Conservation (phyloP, 35 echinoderm and acorn worm genomes). For the Ophioderma brevispina region DNA sequence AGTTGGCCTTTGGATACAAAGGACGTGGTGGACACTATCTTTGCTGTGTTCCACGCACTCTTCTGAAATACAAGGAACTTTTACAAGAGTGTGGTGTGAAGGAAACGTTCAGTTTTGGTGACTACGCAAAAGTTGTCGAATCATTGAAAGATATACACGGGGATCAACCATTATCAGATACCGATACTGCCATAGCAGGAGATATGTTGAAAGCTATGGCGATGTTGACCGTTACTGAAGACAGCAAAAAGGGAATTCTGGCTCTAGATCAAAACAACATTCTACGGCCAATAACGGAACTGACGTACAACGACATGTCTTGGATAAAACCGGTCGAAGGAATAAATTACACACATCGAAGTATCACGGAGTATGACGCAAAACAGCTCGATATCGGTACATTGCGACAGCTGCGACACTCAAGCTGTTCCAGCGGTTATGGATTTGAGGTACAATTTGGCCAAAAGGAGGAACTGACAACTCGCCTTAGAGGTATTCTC, state of each 20-base stretch:
- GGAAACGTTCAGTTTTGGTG: slow-evolving; percentile 32
- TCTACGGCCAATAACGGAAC: not conserved
- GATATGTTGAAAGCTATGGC: not conserved
- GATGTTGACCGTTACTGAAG: too few relatives aligned
- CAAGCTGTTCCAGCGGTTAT: not conserved
- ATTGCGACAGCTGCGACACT: not conserved
- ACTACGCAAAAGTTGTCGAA: slow-evolving; percentile 14
- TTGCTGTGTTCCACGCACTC: slow-evolving; percentile 8
- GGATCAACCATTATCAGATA: not conserved
- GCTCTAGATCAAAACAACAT: not conserved
- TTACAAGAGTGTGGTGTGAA: slow-evolving; percentile 44
- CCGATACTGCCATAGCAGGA: not conserved
- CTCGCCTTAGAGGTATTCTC: slow-evolving; percentile 68
- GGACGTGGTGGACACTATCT: slow-evolving; percentile 34
- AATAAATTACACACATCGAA: not conserved
- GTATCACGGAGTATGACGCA: not conserved
- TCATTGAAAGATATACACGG: slow-evolving; percentile 2
- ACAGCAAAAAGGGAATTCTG: not conserved
- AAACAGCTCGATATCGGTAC: not conserved
- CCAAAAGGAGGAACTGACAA: slow-evolving; percentile 80
- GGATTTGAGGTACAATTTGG: slow-evolving; percentile 59
- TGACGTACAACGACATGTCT: not conserved
- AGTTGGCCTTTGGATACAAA: slow-evolving; percentile 9
- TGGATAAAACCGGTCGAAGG: not conserved
- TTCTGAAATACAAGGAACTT: slow-evolving; percentile 14